Evolutionary conservation across 2,888 invertebrate genomes (phyloP), one percentile per base, ranked within the genome.

Genomic region (Cosmopolites sordidus): DNA sequence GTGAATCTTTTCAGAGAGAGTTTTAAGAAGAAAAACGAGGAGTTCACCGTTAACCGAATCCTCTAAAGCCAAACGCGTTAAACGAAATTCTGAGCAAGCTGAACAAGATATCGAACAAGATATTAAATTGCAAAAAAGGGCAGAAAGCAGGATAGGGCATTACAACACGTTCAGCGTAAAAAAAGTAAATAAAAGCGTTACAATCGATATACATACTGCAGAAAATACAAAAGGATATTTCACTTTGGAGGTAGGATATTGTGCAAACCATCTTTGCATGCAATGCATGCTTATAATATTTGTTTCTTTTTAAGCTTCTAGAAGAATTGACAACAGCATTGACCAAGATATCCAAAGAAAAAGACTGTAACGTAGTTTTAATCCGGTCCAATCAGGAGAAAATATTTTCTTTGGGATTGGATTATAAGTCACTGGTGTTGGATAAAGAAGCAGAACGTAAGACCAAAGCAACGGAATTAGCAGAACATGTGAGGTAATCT

Each of bases 391-490:
- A 84, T 47, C 86, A 86, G 45, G 42, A 37, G 8, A 81, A 82
- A 42, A 81, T 83, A 40, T 87, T 92, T 67, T 92, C 90, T 69
- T 86, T 88, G 60, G 92, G 92, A 17, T 76, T 95, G 58, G 90
- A 95, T 73, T 81, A 92, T 51, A 82, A 82, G 51, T 79, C 81
- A 49, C 72, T 93, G 33, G 69, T 87, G 33, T 73, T 80, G 56
- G 75, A 79, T 16, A 77, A 83, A 62, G 73, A 78, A 38, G 83
- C 83, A 30, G 80, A 79, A 61, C 78, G 86, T 57, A 80, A 79
- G 62, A 76, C 78, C 53, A 77, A 79, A 62, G 89, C 89, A 15
- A 76, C 80, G 60, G 81, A 86, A 68, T 76, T 90, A 69, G 84
- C 87, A 1, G 79, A 80, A 62, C 79, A 83, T 54, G 78, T 92